Evolutionary conservation across 2,113 vertebrate genomes (phyloP).

Genomic region (Thunnus thynnus): DNA sequence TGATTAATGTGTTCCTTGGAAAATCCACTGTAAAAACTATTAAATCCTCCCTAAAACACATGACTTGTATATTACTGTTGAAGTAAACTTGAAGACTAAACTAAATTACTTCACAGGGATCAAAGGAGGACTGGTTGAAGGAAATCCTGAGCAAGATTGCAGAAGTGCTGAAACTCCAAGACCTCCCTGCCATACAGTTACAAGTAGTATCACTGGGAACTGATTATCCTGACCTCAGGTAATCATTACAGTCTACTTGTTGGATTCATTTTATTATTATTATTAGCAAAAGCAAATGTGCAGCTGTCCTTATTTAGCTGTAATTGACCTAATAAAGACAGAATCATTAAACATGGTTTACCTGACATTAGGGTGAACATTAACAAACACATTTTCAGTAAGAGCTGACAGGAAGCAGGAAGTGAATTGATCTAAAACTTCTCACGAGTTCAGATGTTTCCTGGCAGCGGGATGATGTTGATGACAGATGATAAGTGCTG

Average conservation of each 20-base stretch:
- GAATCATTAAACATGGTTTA: neutral
- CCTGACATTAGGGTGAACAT: neutral
- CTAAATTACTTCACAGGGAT: constrained; percentile 81
- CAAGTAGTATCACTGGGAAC: constrained; percentile 84
- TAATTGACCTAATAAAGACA: neutral
- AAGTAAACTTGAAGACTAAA: no score
- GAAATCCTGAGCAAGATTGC: constrained; percentile 86
- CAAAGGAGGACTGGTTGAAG: constrained; percentile 83
- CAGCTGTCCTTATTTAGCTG: neutral
- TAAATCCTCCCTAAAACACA: neutral
- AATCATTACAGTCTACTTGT: constrained; percentile 30
- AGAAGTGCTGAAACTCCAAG: constrained; percentile 90
- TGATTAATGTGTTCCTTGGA: neutral
- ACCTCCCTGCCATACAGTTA: constrained; percentile 88
- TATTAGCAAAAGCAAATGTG: no score
- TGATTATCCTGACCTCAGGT: constrained; percentile 91
- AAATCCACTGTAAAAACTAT: neutral
- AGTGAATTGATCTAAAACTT: neutral
- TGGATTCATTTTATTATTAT: no score
- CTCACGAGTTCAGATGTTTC: constrained; percentile 11
- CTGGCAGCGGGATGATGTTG: neutral
- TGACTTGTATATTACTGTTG: no score
- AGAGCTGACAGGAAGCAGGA: neutral
- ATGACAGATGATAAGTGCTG: neutral
- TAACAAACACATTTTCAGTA: neutral